Evolutionary conservation across 2,113 vertebrate genomes (phyloP).

Genomic region (Cyprinodon variegatus): DNA sequence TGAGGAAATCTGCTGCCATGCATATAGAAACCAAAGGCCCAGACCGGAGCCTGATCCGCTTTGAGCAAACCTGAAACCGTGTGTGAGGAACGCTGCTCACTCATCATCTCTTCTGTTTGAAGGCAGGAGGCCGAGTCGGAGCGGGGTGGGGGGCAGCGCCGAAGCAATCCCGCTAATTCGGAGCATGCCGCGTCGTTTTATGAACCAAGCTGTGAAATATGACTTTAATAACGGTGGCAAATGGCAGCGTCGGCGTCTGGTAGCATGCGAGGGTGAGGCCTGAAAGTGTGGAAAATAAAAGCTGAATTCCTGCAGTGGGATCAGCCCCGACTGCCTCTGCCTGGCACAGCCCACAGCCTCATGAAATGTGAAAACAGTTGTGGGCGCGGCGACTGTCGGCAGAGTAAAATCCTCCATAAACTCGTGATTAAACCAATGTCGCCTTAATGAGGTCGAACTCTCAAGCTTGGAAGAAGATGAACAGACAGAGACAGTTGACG

Average conservation of each 20-base stretch:
- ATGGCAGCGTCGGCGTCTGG: slow-evolving; percentile 59
- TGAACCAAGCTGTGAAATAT: slow-evolving; percentile 76
- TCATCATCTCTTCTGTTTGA: no score
- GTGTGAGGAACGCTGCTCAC: no score
- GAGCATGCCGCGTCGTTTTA: slow-evolving; percentile 62
- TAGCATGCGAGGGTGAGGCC: slow-evolving; percentile 11
- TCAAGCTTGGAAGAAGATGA: slow-evolving; percentile 67
- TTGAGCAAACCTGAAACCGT: slow-evolving; percentile 14
- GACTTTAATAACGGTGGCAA: slow-evolving; percentile 80
- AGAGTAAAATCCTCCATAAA: slow-evolving; percentile 78
- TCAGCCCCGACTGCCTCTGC: slow-evolving; percentile 49
- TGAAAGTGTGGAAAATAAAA: slow-evolving; percentile 51
- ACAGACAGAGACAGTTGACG: slow-evolving; percentile 63
- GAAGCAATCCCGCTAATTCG: slow-evolving; percentile 63
- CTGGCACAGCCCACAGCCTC: slow-evolving; percentile 75
- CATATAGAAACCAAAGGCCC: slow-evolving; percentile 39
- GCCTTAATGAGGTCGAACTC: slow-evolving; percentile 73
- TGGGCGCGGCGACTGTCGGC: slow-evolving; percentile 74
- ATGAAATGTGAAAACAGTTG: slow-evolving; percentile 82
- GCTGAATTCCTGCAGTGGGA: slow-evolving; percentile 45
- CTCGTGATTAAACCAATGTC: slow-evolving; percentile 73
- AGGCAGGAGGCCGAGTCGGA: background rate
- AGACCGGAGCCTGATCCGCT: slow-evolving; percentile 47
- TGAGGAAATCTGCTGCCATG: slow-evolving; percentile 41
- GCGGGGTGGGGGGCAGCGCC: slow-evolving; percentile 15